Evolutionary conservation across 2,888 invertebrate species (phyloP).

Genomic region (Prenolepis imparis): DNA sequence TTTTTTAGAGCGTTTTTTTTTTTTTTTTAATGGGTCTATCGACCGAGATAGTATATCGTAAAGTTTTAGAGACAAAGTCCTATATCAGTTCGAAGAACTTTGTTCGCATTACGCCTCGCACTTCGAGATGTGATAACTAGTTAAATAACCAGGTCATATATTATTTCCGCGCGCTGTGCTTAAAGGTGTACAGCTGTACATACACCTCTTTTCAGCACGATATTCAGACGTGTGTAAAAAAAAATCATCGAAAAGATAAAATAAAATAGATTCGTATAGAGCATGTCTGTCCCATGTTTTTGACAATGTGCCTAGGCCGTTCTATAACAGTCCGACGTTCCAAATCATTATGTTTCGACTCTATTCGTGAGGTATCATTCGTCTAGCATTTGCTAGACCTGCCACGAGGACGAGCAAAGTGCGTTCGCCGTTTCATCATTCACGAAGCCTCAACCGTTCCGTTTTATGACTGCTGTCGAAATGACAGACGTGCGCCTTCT

Average conservation of each 20-base stretch:
- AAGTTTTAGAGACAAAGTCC: constrained; percentile 16
- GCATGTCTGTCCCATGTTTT: constrained; percentile 81
- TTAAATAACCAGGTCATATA: constrained; percentile 27
- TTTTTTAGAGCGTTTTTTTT: neutral
- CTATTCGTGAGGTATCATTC: constrained; percentile 67
- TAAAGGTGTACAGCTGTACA: neutral
- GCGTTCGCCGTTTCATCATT: constrained; percentile 74
- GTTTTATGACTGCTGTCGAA: neutral
- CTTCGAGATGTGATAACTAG: constrained; percentile 38
- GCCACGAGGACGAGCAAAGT: constrained; percentile 66
- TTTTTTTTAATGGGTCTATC: neutral
- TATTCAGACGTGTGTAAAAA: neutral
- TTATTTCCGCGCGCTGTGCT: neutral
- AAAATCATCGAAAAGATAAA: neutral
- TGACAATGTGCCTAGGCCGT: constrained; percentile 83
- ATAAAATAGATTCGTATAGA: neutral
- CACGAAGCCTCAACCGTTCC: constrained; percentile 3
- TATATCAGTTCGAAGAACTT: constrained; percentile 35
- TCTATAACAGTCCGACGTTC: constrained; percentile 85
- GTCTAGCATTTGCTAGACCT: constrained; percentile 57
- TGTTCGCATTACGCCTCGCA: constrained; percentile 3
- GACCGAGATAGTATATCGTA: neutral
- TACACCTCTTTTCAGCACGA: neutral
- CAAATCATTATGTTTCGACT: constrained; percentile 81
- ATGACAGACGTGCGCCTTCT: neutral